Conservation (phyloP, 2,113 vertebrate genomes). For the Nycticryphes semicollaris region DNA sequence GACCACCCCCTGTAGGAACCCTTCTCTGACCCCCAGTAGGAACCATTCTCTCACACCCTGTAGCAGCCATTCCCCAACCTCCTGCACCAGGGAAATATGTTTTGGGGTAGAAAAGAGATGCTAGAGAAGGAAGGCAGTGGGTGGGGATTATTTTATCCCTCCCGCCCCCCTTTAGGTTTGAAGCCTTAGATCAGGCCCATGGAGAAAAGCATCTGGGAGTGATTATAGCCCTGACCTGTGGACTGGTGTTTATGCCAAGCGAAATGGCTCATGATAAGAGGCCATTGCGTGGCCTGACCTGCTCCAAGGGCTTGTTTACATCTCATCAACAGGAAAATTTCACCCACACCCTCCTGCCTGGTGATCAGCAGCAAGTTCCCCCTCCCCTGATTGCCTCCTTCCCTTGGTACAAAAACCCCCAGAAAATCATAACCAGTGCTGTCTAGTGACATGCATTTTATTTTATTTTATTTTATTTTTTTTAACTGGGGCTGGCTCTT, state of each 20-base stretch:
- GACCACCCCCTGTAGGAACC: no score
- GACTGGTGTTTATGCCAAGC: not conserved
- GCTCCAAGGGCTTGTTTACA: not conserved
- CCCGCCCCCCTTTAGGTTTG: not conserved
- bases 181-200: not conserved
- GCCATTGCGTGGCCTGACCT: not conserved
- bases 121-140: fast-evolving
- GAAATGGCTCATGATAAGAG: not conserved
- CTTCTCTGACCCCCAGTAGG: not conserved
- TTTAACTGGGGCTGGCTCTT: not conserved
- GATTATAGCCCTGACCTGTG: not conserved
- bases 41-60: not conserved
- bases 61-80: fast-evolving
- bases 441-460: not conserved
- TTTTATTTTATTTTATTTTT: no score
- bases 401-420: not conserved
- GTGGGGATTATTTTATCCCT: not conserved
- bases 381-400: not conserved
- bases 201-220: slow-evolving; percentile 6
- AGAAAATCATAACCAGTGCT: fast-evolving
- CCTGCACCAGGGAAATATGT: fast-evolving
- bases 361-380: not conserved
- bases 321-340: not conserved
- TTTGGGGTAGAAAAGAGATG: not conserved
- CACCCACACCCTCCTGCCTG: not conserved